phyloP scores from a whole-genome alignment of 92 coral and sea anemone genomes.

The Umimayanthus kanabou region DNA sequence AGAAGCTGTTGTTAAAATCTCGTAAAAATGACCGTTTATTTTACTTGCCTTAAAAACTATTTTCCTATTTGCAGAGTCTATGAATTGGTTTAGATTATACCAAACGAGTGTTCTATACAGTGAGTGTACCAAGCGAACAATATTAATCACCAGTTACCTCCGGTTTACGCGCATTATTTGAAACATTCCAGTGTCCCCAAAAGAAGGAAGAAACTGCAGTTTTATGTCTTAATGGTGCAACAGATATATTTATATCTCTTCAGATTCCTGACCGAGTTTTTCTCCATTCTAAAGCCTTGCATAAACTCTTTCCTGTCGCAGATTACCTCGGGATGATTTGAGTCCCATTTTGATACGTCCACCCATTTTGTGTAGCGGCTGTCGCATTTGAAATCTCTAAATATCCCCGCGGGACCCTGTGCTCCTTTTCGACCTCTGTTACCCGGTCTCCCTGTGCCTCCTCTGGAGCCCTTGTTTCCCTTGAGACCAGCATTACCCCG shows the following conservation, averaged over 20 bases:
- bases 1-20: no score
- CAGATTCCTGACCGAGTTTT: constrained; percentile 46
- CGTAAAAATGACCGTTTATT: no score
- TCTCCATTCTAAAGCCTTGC: constrained; percentile 73
- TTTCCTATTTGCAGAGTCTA: no score
- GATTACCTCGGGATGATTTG: constrained; percentile 65
- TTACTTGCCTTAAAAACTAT: no score
- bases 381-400: constrained; percentile 64
- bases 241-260: constrained; percentile 71
- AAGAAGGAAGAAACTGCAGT: background rate
- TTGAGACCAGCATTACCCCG: constrained; percentile 65
- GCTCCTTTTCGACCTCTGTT: constrained; percentile 77
- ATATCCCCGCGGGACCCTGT: constrained; percentile 82
- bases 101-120: background rate
- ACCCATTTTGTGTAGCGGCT: constrained; percentile 85
- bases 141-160: background rate
- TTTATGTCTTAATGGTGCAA: constrained; percentile 51
- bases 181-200: background rate
- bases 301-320: constrained; percentile 78
- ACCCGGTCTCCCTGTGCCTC: constrained; percentile 63
- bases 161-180: background rate
- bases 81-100: background rate
- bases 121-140: background rate
- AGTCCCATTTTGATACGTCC: constrained; percentile 62
- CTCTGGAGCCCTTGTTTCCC: constrained; percentile 72